Base-by-base conservation (phyloP, 2,888 invertebrate genomes). In the Dynastes hyllus region DNA sequence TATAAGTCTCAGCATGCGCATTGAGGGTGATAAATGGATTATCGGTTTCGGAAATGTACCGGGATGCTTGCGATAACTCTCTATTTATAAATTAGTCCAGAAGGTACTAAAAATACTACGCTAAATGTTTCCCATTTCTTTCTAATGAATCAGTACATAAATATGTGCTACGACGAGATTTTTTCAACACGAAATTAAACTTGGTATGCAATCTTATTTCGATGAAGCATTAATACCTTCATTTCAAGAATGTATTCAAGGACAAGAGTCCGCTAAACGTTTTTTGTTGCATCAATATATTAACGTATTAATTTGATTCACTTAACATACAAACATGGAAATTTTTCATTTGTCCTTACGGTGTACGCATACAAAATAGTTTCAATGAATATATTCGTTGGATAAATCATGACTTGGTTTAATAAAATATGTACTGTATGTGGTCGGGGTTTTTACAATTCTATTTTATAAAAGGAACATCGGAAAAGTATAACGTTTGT, bases 331-430 rank as follows among this genome's bases (percentile, higher is more conserved):
- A 29, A 55, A 50, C 37, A 37, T 50, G 69, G 67, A 22, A 9
- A 22, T 13, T 37, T 69, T 37, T 53, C 53, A 40, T 67, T 37
- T 53, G 55, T 67, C 69, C 77, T 77, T 77, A 58, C 55, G 27
- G 16, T 69, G 51, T 58, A n/a, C 55, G 77, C 77, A 77, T 77
- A 67, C 40, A 77, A 77, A 77, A 58, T 45, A 40, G 27, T 51
- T 45, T 9, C 67, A 58, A 69, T 76, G 37, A 66, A 29, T 63
- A 22, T 2, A 11, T 61, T 58, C 55, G 16, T 6, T 58, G 55
- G 22, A 51, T 69, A 29, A 69, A 51, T 61, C 73, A 61, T 50
- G 73, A 61, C 40, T 73, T 61, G 61, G 63, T 32, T 71, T 37
- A 16, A 16, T 55, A n/a, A 71, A 16, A n/a, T 40, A 4, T 40